Conservation (phyloP, 2,888 invertebrate species). For the Cheilosia variabilis region DNA sequence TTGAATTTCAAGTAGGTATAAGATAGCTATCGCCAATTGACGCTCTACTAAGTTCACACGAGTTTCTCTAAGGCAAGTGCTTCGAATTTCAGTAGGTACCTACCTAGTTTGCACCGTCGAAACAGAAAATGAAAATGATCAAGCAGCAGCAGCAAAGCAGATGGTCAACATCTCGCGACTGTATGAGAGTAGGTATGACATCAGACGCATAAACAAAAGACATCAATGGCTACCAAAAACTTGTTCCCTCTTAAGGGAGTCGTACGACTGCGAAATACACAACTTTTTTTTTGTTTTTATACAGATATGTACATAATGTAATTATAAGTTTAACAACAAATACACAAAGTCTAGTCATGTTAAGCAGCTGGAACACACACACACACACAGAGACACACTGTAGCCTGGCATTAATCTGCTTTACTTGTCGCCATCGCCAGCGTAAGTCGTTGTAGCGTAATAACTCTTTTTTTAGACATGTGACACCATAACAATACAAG, state of each 20-base stretch:
- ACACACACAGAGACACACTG: conserved; percentile 37
- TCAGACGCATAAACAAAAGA: conserved; percentile 72
- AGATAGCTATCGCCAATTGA: not conserved
- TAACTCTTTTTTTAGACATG: conserved; percentile 74
- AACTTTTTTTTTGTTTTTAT: conserved; percentile 1
- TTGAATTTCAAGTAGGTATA: not conserved
- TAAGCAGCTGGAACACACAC: conserved; percentile 31
- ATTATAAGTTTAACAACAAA: conserved; percentile 46
- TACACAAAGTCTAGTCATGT: conserved; percentile 33
- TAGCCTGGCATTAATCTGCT: conserved; percentile 57
- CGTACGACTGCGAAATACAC: not conserved
- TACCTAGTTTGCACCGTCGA: not conserved
- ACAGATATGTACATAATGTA: conserved; percentile 28
- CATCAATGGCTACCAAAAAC: conserved; percentile 55
- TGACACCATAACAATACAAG: conserved; percentile 70
- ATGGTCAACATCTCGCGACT: conserved; percentile 52
- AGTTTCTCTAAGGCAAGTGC: conserved; percentile 2
- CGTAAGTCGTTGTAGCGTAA: conserved; percentile 71
- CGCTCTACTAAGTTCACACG: conserved; percentile 4
- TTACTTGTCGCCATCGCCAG: conserved; percentile 50
- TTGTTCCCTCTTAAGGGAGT: conserved; percentile 41
- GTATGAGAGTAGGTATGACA: conserved; percentile 73
- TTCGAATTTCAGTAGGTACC: conserved; percentile 1
- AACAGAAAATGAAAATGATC: not conserved
- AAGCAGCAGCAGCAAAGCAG: conserved; percentile 32